Evolutionary conservation across 2,888 invertebrate genomes (phyloP), one percentile per base, ranked within the genome.

Genomic region (Cataglyphis livida): DNA sequence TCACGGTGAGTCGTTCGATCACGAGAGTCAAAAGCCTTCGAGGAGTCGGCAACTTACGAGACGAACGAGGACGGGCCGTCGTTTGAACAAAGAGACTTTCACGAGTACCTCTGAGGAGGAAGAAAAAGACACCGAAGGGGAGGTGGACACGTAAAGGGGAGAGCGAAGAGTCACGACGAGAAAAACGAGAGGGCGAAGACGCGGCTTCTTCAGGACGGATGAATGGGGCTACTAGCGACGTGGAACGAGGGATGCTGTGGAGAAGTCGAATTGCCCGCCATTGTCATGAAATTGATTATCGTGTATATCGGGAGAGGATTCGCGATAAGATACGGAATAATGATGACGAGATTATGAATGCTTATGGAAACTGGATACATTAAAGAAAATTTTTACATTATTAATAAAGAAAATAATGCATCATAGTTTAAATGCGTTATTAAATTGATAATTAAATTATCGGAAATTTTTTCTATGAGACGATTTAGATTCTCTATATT

Each of bases 31-130:
- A 83, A 83, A 83, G 83, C 83, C 70, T 81, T 83, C 71, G 73
- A 73, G 81, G 44, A 71, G 71, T 68, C 79, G 74, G 79, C 82
- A 83, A 83, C 84, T 84, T 84, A 78, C 83, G 78, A 78, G 70
- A 61, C 76, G 84, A 81, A 78, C 82, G 66, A 82, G 83, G 83
- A 83, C 83, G 68, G 61, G 71, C 62, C 75, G 82, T 81, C 82
- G 82, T 79, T 85, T 83, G 85, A 85, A 85, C 85, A 85, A 85
- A 85, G 85, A 85, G 85, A 85, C 79, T 76, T 86, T 89, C 88
- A 85, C 87, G 86, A 89, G 85, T 86, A 84, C 87, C 85, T 76
- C 81, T 73, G 81, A 84, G 70, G 65, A 82, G 71, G 78, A 84
- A 83, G 71, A 75, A 68, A 78, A 71, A 84, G 71, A 84, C 70